Evolutionary conservation across 2,113 vertebrate genomes (phyloP), one percentile per base, ranked within the genome.

Genomic region (Channa maculata): DNA sequence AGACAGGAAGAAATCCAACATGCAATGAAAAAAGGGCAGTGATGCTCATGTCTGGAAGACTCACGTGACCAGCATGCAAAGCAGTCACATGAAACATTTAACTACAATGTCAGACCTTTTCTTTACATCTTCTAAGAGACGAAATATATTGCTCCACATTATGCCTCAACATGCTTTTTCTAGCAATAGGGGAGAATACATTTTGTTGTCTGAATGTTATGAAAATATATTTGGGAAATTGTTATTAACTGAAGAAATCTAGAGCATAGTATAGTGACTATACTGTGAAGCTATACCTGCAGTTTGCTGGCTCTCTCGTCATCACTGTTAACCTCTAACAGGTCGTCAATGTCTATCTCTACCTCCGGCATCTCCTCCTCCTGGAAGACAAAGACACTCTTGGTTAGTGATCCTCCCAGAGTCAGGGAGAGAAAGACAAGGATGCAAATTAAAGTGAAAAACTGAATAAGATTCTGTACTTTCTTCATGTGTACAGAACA

Each of bases 311-410:
- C 95, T 91, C 98, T 94, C 63, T 99, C 97, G 8, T 99, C 98
- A 76, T 99, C 97, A 69, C 94, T 96, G 93, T 89, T 96, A 83
- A 97, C 95, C 90, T 99, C 98, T 88, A 99, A 86, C 80, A 98
- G 95, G 77, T 99, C 96, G 61, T 99, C 98, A 55, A 99, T 99
- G 88, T 99, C 98, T 55, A 99, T 99, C 94, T 99, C 98, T 79
- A 99, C 96, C 84, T 98, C 96, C 3, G 97, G 97, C 97, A 99
- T 99, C 92, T 99, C 98, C 91, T 99, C 98, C 84, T 99, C 98
- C 98, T 99, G 85, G 4, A 91, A 92, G 69, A 86, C 49, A 91
- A 55, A 71, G 15, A 82, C 11, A 76, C 2, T 52, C 33, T 44
- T 5, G 39, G 71, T 87, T 65, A 86, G 53, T 36, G 10, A 71